Conservation (phyloP, 2,113 vertebrate species). For the Hypocryptadius cinnamomeus region DNA sequence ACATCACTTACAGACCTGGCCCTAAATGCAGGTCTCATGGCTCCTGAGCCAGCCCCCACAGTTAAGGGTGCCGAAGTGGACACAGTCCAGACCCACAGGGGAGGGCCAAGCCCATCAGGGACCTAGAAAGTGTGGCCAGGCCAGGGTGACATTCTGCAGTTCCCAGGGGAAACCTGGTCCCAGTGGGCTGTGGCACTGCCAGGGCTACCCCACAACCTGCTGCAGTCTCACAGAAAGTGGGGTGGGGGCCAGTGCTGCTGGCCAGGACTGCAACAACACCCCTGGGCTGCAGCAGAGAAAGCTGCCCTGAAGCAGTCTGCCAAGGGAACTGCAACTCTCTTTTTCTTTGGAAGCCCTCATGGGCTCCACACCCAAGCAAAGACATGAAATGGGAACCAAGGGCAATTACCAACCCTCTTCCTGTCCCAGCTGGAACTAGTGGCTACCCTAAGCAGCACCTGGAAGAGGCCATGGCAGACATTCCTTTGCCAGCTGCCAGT, state of each 20-base stretch:
- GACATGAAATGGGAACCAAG: background rate
- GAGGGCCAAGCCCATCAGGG: background rate
- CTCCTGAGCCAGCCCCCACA: background rate
- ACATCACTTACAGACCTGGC: background rate
- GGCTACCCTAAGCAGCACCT: background rate
- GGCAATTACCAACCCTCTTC: background rate
- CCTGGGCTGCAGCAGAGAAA: background rate
- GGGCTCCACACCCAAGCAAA: background rate
- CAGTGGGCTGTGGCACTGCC: rapidly evolving
- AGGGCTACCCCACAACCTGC: background rate
- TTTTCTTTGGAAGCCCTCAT: background rate
- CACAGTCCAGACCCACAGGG: background rate
- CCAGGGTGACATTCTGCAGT: background rate
- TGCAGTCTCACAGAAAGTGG: rapidly evolving
- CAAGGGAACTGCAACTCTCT: background rate
- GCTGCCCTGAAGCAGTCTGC: background rate
- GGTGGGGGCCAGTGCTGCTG: background rate
- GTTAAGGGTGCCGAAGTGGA: background rate
- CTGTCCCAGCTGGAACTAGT: background rate
- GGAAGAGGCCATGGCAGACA: background rate
- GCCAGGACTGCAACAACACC: rapidly evolving
- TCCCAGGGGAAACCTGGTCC: rapidly evolving
- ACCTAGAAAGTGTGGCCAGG: background rate
- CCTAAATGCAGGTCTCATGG: background rate
- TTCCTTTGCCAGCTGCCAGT: rapidly evolving